Conservation (phyloP, 2,113 vertebrate genomes). For the Protomyctophum bolini region DNA sequence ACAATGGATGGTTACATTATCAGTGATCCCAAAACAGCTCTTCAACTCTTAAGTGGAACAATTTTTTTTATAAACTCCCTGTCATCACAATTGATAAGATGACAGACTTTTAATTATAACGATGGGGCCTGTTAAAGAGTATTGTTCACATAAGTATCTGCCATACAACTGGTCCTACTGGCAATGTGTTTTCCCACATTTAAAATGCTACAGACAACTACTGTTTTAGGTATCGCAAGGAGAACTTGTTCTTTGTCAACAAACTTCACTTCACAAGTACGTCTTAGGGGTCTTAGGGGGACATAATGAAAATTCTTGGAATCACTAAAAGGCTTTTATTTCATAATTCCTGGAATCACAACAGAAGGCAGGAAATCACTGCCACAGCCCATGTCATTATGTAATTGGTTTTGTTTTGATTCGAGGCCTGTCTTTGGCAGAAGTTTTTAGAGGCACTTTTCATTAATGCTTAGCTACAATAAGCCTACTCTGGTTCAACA, state of each 20-base stretch:
- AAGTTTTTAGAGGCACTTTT: not conserved
- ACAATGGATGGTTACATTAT: not conserved
- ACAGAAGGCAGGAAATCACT: conserved; percentile 49
- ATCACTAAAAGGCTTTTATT: conserved; percentile 39
- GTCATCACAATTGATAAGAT: too few species aligned
- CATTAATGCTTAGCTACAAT: not conserved
- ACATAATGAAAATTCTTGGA: conserved; percentile 40
- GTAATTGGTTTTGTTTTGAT: conserved; percentile 41
- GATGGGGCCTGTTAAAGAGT: too few species aligned
- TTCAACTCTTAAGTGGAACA: too few species aligned
- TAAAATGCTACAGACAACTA: not conserved
- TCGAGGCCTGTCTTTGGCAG: conserved; percentile 7
- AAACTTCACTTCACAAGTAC: not conserved
- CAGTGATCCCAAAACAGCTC: not conserved
- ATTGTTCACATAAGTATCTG: too few species aligned
- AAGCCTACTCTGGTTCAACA: not conserved
- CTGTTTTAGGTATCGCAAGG: not conserved
- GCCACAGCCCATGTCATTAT: conserved; percentile 48
- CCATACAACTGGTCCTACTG: too few species aligned
- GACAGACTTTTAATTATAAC: too few species aligned
- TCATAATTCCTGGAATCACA: conserved; percentile 46
- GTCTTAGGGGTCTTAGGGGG: not conserved
- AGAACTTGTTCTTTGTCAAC: conserved; percentile 14
- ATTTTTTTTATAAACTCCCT: too few species aligned
- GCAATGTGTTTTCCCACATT: too few species aligned